Evolutionary conservation across 2,113 vertebrate species (phyloP).

Genomic region (Cyprinodon variegatus): DNA sequence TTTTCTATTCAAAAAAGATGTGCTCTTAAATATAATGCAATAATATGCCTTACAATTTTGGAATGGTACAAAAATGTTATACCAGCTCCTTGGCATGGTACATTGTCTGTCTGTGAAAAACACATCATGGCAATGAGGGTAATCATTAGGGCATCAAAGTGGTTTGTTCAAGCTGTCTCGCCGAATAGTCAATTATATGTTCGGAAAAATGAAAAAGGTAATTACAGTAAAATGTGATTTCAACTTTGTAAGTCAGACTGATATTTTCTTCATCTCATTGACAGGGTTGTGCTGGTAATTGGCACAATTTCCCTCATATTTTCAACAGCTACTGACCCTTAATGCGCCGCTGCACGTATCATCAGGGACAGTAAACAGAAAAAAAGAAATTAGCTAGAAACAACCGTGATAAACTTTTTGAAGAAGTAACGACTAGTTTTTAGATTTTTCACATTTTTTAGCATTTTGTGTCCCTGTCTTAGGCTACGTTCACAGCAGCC

Average conservation of each 20-base stretch:
- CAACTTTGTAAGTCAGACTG: conserved; percentile 4
- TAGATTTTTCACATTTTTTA: too few species aligned
- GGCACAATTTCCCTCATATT: not conserved
- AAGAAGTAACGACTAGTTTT: not conserved
- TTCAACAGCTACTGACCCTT: not conserved
- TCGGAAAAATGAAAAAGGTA: not conserved
- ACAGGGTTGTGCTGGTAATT: not conserved
- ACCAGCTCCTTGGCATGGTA: conserved; percentile 40
- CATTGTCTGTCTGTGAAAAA: conserved; percentile 24
- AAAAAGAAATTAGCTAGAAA: not conserved
- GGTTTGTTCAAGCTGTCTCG: conserved; percentile 4
- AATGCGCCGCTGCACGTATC: not conserved
- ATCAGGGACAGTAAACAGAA: not conserved
- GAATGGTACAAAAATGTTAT: conserved; percentile 38
- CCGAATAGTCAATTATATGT: conserved; percentile 18
- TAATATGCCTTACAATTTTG: conserved; percentile 20
- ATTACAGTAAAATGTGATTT: conserved; percentile 20
- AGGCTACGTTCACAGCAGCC: too few species aligned
- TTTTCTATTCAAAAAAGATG: conserved; percentile 23
- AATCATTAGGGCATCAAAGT: conserved; percentile 50
- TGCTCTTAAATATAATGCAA: conserved; percentile 17
- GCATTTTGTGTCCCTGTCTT: too few species aligned
- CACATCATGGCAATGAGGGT: conserved; percentile 36
- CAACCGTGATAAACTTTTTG: not conserved
- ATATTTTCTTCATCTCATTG: not conserved